These are phyloP conservation scores for Desoria tigrina DNA, from an alignment of 2,888 invertebrate species.

Conservation along the genomic window DNA sequence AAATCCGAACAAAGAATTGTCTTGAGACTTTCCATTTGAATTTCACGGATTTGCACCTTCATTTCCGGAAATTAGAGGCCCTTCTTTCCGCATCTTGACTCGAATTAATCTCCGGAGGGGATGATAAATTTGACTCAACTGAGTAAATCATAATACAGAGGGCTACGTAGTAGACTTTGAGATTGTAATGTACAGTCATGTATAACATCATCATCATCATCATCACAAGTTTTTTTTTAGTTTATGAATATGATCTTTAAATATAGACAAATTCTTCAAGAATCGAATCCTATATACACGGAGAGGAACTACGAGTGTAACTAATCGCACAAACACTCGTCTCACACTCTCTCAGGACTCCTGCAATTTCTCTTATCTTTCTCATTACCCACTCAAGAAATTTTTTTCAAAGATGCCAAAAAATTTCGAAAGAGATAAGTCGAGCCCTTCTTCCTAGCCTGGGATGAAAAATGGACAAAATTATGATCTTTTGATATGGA, in stretches of 20 bases:
- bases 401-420: slow-evolving; percentile 9
- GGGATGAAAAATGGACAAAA: slow-evolving; percentile 15
- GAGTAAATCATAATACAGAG: slow-evolving; percentile 18
- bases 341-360: background rate
- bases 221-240: too few species aligned
- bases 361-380: slow-evolving; percentile 7
- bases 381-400: slow-evolving; percentile 7
- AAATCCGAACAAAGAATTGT: slow-evolving; percentile 53
- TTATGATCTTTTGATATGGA: slow-evolving; percentile 17
- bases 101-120: background rate
- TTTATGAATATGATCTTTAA: too few species aligned
- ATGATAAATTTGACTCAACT: slow-evolving; percentile 19
- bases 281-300: too few species aligned
- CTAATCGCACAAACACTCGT: too few species aligned
- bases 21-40: slow-evolving; percentile 35
- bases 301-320: too few species aligned
- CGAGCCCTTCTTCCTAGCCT: background rate
- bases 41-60: slow-evolving; percentile 52
- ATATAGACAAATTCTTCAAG: too few species aligned
- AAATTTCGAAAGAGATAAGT: background rate
- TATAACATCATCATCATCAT: too few species aligned
- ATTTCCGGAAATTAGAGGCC: slow-evolving; percentile 17
- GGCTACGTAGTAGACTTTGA: background rate
- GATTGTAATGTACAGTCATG: slow-evolving; percentile 1
- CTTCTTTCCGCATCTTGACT: background rate